Conservation (phyloP, 1,140 invertebrate genomes). For the Drosophila funebris region DNA sequence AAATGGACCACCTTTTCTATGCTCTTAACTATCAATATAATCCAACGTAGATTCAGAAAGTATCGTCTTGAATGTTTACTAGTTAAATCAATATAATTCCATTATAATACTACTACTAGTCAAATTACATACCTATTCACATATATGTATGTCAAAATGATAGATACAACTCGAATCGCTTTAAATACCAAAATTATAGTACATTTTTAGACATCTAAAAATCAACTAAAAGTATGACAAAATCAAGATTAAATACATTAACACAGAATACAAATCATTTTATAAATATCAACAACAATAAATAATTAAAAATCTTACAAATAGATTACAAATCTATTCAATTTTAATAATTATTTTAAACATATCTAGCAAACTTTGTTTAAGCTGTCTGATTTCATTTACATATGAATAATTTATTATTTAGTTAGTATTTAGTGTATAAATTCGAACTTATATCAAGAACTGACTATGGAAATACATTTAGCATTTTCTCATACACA, state of each 20-base stretch:
- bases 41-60: slow-evolving; percentile 14
- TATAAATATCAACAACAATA: slow-evolving; percentile 25
- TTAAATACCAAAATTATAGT: slow-evolving; percentile 32
- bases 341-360: slow-evolving; percentile 32
- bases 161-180: slow-evolving; percentile 34
- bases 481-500: slow-evolving; percentile 45
- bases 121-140: slow-evolving; percentile 33
- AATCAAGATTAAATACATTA: slow-evolving; percentile 8
- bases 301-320: slow-evolving; percentile 14
- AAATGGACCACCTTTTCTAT: slow-evolving; percentile 83
- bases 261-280: slow-evolving; percentile 20
- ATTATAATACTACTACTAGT: slow-evolving; percentile 37
- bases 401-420: slow-evolving; percentile 27
- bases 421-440: slow-evolving; percentile 16
- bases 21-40: slow-evolving; percentile 47
- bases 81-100: slow-evolving; percentile 64
- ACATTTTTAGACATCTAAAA: slow-evolving; percentile 58
- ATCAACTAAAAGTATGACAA: slow-evolving; percentile 14
- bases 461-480: slow-evolving; percentile 47
- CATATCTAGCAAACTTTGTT: neutral
- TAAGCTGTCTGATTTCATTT: neutral
- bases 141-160: slow-evolving; percentile 10
- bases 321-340: neutral
- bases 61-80: slow-evolving; percentile 33
- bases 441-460: neutral